Percentiles rank a stretch among this genome's conserved stretches.
These are phyloP conservation scores for Alsophila aescularia DNA, from an alignment of 2,888 invertebrate species.

Conservation along the genomic window DNA sequence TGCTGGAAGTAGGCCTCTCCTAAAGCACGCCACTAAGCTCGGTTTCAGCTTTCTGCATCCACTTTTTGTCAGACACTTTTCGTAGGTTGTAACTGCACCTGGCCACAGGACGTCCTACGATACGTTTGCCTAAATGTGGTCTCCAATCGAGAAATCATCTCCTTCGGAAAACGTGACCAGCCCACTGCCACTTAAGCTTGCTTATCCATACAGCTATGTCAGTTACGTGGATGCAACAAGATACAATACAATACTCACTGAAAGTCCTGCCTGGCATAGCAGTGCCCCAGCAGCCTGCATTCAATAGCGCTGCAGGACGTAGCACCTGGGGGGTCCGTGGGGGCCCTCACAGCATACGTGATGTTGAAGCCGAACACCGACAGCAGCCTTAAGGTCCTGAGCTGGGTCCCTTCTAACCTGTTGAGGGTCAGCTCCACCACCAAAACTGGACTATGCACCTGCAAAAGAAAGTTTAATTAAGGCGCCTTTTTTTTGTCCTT, in stretches of 20 bases:
- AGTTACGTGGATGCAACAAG: neutral
- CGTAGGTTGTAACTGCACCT: too few relatives aligned
- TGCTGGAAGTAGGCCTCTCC: too few relatives aligned
- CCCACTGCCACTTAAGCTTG: too few relatives aligned
- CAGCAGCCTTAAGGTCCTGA: slow-evolving; percentile 91
- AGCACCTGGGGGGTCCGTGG: slow-evolving; percentile 74
- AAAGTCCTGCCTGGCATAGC: slow-evolving; percentile 88
- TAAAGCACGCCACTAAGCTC: too few relatives aligned
- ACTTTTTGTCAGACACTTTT: too few relatives aligned
- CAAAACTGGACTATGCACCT: slow-evolving; percentile 89
- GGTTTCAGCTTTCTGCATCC: too few relatives aligned
- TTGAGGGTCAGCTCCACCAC: slow-evolving; percentile 91
- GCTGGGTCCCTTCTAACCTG: slow-evolving; percentile 91
- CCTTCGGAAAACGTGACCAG: too few relatives aligned
- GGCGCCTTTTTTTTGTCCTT: too few relatives aligned
- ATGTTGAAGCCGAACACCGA: slow-evolving; percentile 97
- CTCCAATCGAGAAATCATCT: too few relatives aligned
- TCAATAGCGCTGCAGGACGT: slow-evolving; percentile 90
- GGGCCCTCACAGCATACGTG: slow-evolving; percentile 90
- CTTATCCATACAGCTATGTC: too few relatives aligned
- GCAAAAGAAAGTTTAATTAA: slow-evolving; percentile 33
- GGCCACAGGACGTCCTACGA: too few relatives aligned
- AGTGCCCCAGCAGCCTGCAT: slow-evolving; percentile 94
- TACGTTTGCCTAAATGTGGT: too few relatives aligned
- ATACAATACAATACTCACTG: slow-evolving; percentile 86